Percentiles rank a stretch among this genome's conserved stretches.
These are phyloP conservation scores for Hydractinia echinata DNA, from an alignment of 30 jellyfish, hydroid and myxozoan genomes.

Conservation along the genomic window DNA sequence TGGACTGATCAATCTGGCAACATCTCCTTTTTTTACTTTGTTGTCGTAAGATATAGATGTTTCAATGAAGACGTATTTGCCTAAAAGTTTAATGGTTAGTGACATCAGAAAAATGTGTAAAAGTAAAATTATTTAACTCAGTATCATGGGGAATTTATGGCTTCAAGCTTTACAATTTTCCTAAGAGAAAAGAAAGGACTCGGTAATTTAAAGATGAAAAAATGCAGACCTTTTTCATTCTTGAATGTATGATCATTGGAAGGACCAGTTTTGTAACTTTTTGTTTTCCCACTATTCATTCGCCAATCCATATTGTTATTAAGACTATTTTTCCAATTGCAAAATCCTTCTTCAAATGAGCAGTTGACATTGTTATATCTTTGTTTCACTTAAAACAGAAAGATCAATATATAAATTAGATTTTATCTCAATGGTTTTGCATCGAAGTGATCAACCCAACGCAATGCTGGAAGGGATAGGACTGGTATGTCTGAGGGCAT, in stretches of 20 bases:
- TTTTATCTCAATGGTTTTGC: background rate
- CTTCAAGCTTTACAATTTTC: background rate
- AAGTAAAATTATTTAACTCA: background rate
- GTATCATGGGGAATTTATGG: background rate
- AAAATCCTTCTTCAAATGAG: constrained; percentile 53
- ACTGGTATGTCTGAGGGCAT: no score
- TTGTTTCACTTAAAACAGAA: constrained; percentile 31
- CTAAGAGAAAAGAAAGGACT: background rate
- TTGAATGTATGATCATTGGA: constrained; percentile 41
- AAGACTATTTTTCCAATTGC: constrained; percentile 64
- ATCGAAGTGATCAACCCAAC: no score
- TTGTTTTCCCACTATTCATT: constrained; percentile 52
- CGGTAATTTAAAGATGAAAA: background rate
- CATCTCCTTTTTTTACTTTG: constrained; percentile 48
- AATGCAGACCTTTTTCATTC: constrained; percentile 11
- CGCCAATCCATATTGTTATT: constrained; percentile 52
- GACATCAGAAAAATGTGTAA: background rate
- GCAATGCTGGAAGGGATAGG: no score
- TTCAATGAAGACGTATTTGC: constrained; percentile 64
- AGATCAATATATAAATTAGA: no score
- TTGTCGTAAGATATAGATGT: constrained; percentile 62
- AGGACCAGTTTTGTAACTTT: constrained; percentile 79
- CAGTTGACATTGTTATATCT: constrained; percentile 49
- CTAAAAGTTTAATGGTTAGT: constrained; percentile 3
- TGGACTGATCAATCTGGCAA: constrained; percentile 70